These are phyloP conservation scores for Lucilia cuprina DNA, from an alignment of 1,140 invertebrate genomes.

Conservation along the genomic window DNA sequence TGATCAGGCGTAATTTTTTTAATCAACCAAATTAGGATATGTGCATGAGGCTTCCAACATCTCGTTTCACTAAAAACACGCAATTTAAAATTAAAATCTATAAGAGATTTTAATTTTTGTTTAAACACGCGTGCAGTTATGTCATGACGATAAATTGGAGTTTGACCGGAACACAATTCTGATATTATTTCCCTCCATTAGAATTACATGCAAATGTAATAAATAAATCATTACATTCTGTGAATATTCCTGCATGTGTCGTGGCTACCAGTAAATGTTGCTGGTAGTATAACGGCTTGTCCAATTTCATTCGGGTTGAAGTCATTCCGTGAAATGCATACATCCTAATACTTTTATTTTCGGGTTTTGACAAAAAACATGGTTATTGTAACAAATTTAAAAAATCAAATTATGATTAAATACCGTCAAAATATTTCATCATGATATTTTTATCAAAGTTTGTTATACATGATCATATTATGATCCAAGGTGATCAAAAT, in stretches of 20 bases:
- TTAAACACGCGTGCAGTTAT: constrained; percentile 63
- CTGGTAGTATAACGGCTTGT: constrained; percentile 61
- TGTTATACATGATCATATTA: too few relatives aligned
- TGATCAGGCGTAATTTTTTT: background rate
- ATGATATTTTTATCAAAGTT: too few relatives aligned
- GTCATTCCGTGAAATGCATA: too few relatives aligned
- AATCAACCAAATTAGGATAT: constrained; percentile 36
- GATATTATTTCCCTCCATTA: constrained; percentile 62
- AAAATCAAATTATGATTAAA: too few relatives aligned
- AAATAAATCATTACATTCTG: constrained; percentile 66
- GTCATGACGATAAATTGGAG: constrained; percentile 52
- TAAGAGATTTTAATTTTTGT: constrained; percentile 63
- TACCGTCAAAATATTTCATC: too few relatives aligned
- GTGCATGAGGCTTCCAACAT: constrained; percentile 53
- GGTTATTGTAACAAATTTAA: too few relatives aligned
- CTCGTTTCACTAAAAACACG: constrained; percentile 52
- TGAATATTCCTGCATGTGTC: constrained; percentile 64
- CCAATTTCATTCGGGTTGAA: constrained; percentile 52
- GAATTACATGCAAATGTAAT: constrained; percentile 65
- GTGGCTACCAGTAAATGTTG: constrained; percentile 59
- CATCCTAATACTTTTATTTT: too few relatives aligned
- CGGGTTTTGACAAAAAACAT: too few relatives aligned
- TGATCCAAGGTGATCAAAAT: too few relatives aligned
- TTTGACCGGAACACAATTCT: constrained; percentile 52
- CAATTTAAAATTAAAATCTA: constrained; percentile 62